A percentile compares a stretch with the other conserved stretches of the same genome.
phyloP scores from a whole-genome alignment of 2,888 invertebrate species.

The Torymus auratus region DNA sequence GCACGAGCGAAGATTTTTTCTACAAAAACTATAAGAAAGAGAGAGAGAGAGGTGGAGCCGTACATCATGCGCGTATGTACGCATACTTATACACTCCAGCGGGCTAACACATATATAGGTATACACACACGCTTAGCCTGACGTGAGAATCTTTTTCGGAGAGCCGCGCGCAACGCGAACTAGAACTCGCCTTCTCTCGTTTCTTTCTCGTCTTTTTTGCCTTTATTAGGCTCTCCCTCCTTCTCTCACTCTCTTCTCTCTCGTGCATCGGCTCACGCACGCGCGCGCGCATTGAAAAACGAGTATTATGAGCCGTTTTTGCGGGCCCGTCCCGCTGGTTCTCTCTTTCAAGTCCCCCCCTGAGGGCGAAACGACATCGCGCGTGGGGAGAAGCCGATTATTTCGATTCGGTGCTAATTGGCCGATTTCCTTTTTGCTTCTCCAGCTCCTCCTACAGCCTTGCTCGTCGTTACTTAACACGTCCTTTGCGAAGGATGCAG shows the following conservation, averaged over 20 bases:
- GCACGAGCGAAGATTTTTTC: neutral
- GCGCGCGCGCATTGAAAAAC: too few relatives aligned
- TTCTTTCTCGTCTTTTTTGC: constrained; percentile 2
- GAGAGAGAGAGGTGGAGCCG: constrained; percentile 2
- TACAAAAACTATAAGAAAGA: neutral
- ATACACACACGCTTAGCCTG: too few relatives aligned
- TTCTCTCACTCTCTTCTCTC: too few relatives aligned
- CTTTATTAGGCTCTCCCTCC: constrained; percentile 16
- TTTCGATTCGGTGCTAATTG: constrained; percentile 50
- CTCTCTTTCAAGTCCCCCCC: neutral
- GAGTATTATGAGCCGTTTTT: too few relatives aligned
- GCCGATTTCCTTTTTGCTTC: constrained; percentile 34
- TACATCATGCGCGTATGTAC: too few relatives aligned
- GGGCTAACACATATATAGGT: too few relatives aligned
- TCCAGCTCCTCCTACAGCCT: neutral
- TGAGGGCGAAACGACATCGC: neutral
- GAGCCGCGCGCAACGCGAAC: neutral
- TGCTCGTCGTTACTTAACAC: constrained; percentile 31
- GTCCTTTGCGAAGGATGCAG: neutral
- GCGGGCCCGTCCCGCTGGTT: neutral
- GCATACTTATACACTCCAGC: too few relatives aligned
- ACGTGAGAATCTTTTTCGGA: too few relatives aligned
- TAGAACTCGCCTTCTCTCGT: neutral
- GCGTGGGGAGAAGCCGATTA: constrained; percentile 5
- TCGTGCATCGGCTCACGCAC: too few relatives aligned